Evolutionary conservation across 2,888 invertebrate species (phyloP).

Genomic region (Acholoe squamosa): DNA sequence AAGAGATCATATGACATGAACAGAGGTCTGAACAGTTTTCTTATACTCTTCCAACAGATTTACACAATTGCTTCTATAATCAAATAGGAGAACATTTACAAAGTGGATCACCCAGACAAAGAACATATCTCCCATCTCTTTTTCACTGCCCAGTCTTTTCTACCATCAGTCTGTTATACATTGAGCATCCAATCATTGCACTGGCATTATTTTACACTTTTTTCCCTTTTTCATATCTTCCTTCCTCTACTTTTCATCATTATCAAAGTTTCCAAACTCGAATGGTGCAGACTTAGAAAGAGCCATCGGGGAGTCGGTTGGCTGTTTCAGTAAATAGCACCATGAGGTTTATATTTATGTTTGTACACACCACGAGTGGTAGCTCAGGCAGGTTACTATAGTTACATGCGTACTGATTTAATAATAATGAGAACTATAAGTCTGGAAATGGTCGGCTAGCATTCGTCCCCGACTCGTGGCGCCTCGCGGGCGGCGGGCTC

Average conservation of each 20-base stretch:
- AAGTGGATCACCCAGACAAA: background rate
- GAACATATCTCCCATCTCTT: background rate
- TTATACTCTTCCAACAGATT: background rate
- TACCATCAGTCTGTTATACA: background rate
- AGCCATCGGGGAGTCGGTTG: constrained; percentile 7
- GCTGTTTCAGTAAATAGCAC: constrained; percentile 54
- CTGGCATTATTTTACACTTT: background rate
- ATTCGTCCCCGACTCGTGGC: constrained; percentile 14
- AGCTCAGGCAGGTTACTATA: constrained; percentile 6
- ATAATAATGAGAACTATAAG: constrained; percentile 48
- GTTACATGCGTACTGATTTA: constrained; percentile 13
- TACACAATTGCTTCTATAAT: background rate
- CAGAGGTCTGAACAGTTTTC: background rate
- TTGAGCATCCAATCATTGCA: background rate
- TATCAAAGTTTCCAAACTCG: constrained; percentile 32
- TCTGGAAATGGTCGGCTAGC: constrained; percentile 42
- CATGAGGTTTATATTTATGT: constrained; percentile 52
- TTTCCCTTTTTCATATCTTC: background rate
- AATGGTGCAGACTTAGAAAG: constrained; percentile 30
- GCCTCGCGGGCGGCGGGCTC: constrained; percentile 11
- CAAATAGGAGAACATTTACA: background rate
- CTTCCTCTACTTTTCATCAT: background rate
- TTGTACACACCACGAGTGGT: constrained; percentile 14
- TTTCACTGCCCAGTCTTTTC: background rate
- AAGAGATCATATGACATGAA: too few species aligned